Conservation (phyloP, 1,140 invertebrate species). For the Drosophila leontia region DNA sequence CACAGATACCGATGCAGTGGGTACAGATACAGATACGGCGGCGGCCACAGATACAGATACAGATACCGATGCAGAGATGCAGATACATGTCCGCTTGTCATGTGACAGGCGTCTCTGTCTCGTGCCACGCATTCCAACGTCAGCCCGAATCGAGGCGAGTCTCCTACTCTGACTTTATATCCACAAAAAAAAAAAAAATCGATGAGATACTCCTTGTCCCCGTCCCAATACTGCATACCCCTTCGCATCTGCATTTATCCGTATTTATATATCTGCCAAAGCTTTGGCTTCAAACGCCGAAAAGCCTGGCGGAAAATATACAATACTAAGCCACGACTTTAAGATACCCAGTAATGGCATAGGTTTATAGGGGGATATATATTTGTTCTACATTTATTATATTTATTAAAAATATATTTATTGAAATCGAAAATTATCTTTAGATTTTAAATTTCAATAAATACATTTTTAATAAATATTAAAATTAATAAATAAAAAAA, state of each 20-base stretch:
- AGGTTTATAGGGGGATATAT: neutral
- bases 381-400: neutral
- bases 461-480: no score
- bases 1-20: neutral
- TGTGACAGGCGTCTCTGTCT: slow-evolving; percentile 57
- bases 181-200: slow-evolving; percentile 26
- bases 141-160: neutral
- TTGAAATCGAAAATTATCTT: no score
- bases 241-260: neutral
- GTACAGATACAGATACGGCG: slow-evolving; percentile 19
- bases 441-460: no score
- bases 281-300: neutral
- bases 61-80: slow-evolving; percentile 18
- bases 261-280: slow-evolving; percentile 9
- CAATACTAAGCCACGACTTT: neutral
- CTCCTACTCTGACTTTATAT: neutral
- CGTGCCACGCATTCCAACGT: slow-evolving; percentile 61
- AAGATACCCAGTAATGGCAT: neutral
- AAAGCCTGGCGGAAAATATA: neutral
- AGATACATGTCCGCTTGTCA: slow-evolving; percentile 40
- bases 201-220: slow-evolving; percentile 39
- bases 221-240: neutral
- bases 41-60: slow-evolving; percentile 4
- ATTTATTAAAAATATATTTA: neutral
- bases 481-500: no score